Evolutionary conservation across 2,888 invertebrate genomes (phyloP).

Genomic region (Papilio gigon): DNA sequence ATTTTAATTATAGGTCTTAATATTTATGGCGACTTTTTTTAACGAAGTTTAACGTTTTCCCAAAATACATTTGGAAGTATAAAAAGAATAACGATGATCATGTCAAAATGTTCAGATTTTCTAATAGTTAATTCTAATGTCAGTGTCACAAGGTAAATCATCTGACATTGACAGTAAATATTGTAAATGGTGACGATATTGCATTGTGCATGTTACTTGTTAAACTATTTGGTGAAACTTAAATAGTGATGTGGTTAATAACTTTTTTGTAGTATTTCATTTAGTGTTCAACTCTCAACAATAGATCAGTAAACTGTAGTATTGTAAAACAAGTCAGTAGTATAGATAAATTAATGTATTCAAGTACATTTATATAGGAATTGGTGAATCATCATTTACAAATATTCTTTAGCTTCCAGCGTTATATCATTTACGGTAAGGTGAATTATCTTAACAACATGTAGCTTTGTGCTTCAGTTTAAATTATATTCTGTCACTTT

Average conservation of each 20-base stretch:
- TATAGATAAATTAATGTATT: neutral
- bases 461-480: neutral
- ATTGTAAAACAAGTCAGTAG: slow-evolving; percentile 1
- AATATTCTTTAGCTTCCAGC: slow-evolving; percentile 20
- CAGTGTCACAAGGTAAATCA: neutral
- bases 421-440: neutral
- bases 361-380: neutral
- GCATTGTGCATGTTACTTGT: slow-evolving; percentile 8
- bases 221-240: neutral
- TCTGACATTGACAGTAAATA: neutral
- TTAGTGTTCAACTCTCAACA: neutral
- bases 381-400: slow-evolving; percentile 38
- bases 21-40: too few species aligned
- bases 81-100: too few species aligned
- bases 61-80: too few species aligned
- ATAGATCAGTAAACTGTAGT: slow-evolving; percentile 12
- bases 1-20: too few species aligned
- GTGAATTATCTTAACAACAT: slow-evolving; percentile 21
- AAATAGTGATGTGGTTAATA: slow-evolving; percentile 38
- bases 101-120: too few species aligned
- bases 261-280: slow-evolving; percentile 2
- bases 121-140: too few species aligned
- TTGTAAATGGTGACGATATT: slow-evolving; percentile 9
- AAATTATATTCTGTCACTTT: neutral
- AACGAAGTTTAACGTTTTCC: too few species aligned